These are phyloP conservation scores for Periophthalmus modestus DNA, from an alignment of 2,113 vertebrate genomes.

Conservation along the genomic window DNA sequence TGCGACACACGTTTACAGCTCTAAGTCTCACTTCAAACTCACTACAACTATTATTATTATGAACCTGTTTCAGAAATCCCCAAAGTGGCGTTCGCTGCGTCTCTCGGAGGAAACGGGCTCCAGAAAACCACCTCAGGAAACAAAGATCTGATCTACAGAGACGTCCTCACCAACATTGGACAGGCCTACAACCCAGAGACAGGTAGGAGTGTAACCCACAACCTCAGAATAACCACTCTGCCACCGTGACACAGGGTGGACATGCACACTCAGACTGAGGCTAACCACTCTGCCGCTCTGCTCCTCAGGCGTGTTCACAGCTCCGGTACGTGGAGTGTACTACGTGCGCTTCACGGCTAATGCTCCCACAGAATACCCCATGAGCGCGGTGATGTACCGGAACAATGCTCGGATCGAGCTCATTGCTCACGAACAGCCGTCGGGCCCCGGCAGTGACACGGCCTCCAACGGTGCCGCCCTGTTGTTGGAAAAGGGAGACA, in stretches of 20 bases:
- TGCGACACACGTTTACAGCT: neutral
- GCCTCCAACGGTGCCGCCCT: slow-evolving; percentile 61
- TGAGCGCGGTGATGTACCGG: slow-evolving; percentile 60
- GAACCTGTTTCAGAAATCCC: slow-evolving; percentile 8
- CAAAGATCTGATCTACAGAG: slow-evolving; percentile 38
- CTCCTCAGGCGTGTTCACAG: slow-evolving; percentile 53
- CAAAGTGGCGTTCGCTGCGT: slow-evolving; percentile 55
- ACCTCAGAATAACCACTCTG: neutral
- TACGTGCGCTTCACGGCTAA: slow-evolving; percentile 63
- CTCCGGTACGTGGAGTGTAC: slow-evolving; percentile 56
- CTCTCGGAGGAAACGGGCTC: slow-evolving; percentile 47
- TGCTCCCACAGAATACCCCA: slow-evolving; percentile 36
- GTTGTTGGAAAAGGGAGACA: slow-evolving; percentile 56
- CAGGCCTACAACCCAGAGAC: slow-evolving; percentile 54
- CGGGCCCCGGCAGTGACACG: slow-evolving; percentile 61
- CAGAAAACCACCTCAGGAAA: neutral
- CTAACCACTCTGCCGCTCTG: neutral
- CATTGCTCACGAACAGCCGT: slow-evolving; percentile 53
- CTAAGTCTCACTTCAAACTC: neutral
- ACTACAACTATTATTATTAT: neutral
- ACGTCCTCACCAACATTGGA: slow-evolving; percentile 59
- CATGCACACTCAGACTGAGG: neutral
- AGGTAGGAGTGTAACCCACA: slow-evolving; percentile 11
- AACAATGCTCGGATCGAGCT: slow-evolving; percentile 4
- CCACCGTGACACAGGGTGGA: neutral